Conservation (phyloP, 1,140 invertebrate species). For the Drosophila bocqueti region DNA sequence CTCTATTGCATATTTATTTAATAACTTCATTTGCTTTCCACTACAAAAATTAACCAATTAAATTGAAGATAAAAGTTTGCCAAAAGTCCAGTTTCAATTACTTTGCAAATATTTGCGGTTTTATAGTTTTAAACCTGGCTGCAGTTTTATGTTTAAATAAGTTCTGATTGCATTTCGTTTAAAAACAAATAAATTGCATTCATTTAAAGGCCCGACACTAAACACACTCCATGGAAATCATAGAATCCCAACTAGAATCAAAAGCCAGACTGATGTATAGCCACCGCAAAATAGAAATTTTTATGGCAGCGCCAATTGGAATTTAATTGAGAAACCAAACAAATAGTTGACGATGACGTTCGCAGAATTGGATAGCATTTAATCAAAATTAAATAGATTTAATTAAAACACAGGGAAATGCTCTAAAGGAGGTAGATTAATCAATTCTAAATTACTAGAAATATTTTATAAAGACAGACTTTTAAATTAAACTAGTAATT, state of each 20-base stretch:
- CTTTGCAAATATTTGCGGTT: conserved; percentile 20
- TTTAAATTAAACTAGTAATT: too few species aligned
- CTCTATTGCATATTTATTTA: not conserved
- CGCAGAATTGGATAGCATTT: conserved; percentile 1
- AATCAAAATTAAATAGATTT: not conserved
- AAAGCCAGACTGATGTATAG: conserved; percentile 4
- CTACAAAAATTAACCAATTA: not conserved
- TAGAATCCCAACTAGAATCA: not conserved
- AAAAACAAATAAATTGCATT: conserved; percentile 22
- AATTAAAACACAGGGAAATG: not conserved
- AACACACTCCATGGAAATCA: not conserved
- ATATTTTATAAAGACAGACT: too few species aligned
- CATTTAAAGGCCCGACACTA: not conserved
- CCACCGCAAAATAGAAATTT: conserved; percentile 53
- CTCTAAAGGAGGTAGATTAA: not conserved
- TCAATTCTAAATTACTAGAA: not conserved
- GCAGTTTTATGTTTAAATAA: conserved; percentile 55
- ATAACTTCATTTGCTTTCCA: not conserved
- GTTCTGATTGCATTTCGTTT: conserved; percentile 47
- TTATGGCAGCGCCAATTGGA: conserved; percentile 62
- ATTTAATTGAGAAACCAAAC: conserved; percentile 67
- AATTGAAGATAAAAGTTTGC: not conserved
- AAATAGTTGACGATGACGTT: conserved; percentile 18
- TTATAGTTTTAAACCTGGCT: conserved; percentile 10
- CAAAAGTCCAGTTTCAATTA: conserved; percentile 3